phyloP scores from a whole-genome alignment of 2,888 invertebrate genomes.

The Andricus curvator region DNA sequence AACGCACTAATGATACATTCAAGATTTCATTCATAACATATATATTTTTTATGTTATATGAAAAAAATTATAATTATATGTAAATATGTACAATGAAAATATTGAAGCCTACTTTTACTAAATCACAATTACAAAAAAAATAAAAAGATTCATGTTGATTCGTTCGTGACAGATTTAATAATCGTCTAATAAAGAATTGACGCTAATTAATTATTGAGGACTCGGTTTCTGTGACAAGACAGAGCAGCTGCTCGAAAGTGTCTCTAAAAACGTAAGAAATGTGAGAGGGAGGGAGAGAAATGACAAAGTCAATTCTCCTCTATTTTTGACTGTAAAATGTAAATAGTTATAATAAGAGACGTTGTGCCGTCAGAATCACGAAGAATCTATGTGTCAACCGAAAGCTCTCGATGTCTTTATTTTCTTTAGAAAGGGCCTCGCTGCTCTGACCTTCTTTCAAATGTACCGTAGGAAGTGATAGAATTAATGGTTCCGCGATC shows the following conservation, averaged over 20 bases:
- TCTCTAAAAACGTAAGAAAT: conserved; percentile 15
- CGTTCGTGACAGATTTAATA: conserved; percentile 21
- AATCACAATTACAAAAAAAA: not conserved
- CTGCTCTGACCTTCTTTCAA: conserved; percentile 34
- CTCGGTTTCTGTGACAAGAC: not conserved
- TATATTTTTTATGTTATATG: no score
- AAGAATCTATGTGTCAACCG: conserved; percentile 8
- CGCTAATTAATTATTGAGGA: not conserved
- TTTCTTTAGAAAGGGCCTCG: conserved; percentile 26
- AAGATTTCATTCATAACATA: no score
- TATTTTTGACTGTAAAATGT: conserved; percentile 37
- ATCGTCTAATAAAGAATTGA: conserved; percentile 14
- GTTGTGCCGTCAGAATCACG: not conserved
- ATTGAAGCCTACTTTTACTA: not conserved
- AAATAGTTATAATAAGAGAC: conserved; percentile 8
- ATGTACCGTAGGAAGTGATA: conserved; percentile 31
- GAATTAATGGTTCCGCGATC: conserved; percentile 19
- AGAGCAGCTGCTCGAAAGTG: conserved; percentile 29
- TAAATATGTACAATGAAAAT: not conserved
- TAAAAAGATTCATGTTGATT: not conserved
- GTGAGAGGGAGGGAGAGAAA: not conserved
- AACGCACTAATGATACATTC: conserved; percentile 2
- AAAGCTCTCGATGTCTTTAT: conserved; percentile 34
- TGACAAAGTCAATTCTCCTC: conserved; percentile 13
- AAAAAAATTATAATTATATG: not conserved